Evolutionary conservation across 2,113 vertebrate genomes (phyloP).

Genomic region (Azemiops feae): DNA sequence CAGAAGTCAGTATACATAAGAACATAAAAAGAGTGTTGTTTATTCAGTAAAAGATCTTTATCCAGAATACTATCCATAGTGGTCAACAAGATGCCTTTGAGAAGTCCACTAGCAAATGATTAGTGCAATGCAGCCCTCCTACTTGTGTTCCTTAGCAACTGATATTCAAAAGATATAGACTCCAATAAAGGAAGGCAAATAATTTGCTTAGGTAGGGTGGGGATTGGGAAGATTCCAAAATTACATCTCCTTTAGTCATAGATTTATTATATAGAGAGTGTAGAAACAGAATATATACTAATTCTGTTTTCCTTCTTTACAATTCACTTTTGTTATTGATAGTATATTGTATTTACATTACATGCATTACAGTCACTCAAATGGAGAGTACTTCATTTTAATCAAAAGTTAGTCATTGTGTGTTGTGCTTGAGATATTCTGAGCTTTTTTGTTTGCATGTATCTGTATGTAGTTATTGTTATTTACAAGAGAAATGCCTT

Average conservation of each 20-base stretch:
- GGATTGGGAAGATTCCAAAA: not conserved
- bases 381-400: not conserved
- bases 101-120: not conserved
- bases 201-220: not conserved
- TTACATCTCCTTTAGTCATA: not conserved
- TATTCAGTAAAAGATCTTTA: not conserved
- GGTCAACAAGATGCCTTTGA: not conserved
- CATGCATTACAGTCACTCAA: not conserved
- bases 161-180: not conserved
- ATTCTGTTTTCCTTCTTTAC: not conserved
- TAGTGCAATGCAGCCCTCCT: not conserved
- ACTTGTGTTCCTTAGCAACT: not conserved
- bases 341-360: not conserved
- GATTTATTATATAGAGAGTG: not conserved
- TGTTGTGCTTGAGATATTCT: not conserved
- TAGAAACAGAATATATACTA: not conserved
- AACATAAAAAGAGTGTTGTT: not conserved
- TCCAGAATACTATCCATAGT: not conserved
- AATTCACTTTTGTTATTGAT: not conserved
- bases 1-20: not conserved
- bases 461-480: not conserved
- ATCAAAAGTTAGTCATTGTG: not conserved
- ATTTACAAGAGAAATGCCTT: not conserved
- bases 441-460: not conserved
- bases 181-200: not conserved